Base-by-base conservation (phyloP, 1,140 invertebrate genomes). In the Eurosta solidaginis region DNA sequence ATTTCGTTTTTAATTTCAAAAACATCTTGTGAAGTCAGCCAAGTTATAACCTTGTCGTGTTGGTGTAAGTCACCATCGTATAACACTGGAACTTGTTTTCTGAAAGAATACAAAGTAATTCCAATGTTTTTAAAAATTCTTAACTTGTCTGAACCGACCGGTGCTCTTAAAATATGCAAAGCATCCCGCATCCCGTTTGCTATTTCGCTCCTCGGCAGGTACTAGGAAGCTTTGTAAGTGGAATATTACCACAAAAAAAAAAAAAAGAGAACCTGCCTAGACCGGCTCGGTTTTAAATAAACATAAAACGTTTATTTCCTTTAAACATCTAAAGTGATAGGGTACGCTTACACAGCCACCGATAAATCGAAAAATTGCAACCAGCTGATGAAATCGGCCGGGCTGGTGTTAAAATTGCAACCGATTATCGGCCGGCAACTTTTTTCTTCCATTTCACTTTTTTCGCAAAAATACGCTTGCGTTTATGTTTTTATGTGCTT, bases 1-100 rank as follows among this genome's bases (percentile, higher is more conserved):
- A 98, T 98, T 91, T 98, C 96, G 87, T 97, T 97, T 90, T 97
- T 96, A 44, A 97, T 94, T 89, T 97, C 96, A 89, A 98, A 97
- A 27, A 97, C 95, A 88, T 98, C 96, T 87, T 97, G 95, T 14
- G 95, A 96, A 10, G 96, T 97, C 14, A 98, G 88, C 96, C 96
- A 98, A 78, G 93, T 91, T 0, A 97, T 89, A 33, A 97, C 92
- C 85, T 92, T 94, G 59, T 96, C 95, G 68, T 95, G 94, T 87
- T 97, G 95, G 54, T 92, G 92, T 40, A 97, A 87, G 86, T 97
- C 96, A n/a, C 96, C 96, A 81, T 97, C 96, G 83, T 97, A 98
- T 7, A 96, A 89, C 81, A 97, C 91, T 0, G 96, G 95, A 3
- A 92, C 92, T 89, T 94, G 93, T 86, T 97, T 97, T 33, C 91